These are phyloP conservation scores for Serinus canaria DNA, from an alignment of 2,113 vertebrate genomes.

Conservation along the genomic window DNA sequence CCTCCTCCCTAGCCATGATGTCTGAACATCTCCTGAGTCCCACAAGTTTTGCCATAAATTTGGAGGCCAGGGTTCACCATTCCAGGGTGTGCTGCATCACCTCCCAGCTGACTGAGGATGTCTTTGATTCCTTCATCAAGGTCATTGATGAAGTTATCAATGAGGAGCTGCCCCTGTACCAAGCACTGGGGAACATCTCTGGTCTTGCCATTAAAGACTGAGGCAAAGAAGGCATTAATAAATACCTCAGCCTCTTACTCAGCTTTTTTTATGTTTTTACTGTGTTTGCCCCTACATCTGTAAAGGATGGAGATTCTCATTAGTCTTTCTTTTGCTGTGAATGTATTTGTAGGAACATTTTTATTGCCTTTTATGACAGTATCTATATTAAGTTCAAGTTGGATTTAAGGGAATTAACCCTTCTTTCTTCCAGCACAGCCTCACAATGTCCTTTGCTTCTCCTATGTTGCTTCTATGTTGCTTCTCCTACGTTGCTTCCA, in stretches of 20 bases:
- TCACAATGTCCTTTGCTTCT: not conserved
- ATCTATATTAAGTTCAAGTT: not conserved
- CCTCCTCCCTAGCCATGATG: not conserved
- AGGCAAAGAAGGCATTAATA: not conserved
- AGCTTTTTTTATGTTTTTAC: not conserved
- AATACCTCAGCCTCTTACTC: not conserved
- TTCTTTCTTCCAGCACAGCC: not conserved
- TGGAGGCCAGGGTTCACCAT: not conserved
- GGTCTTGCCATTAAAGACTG: not conserved
- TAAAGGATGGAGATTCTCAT: not conserved
- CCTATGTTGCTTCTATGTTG: not conserved
- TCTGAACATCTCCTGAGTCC: not conserved
- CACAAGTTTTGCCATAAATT: not conserved
- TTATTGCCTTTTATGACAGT: not conserved
- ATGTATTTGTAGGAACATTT: not conserved
- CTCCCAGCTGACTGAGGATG: not conserved
- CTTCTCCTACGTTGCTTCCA: not conserved
- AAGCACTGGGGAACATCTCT: not conserved
- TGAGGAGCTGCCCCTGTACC: not conserved
- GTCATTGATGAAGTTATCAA: not conserved
- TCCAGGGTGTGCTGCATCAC: not conserved
- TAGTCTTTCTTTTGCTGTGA: not conserved
- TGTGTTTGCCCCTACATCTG: fast-evolving
- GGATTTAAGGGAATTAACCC: not conserved
- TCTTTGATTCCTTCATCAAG: not conserved